Evolutionary conservation across 2,797 vertebrate genomes (phyloP).

Genomic region (Melanogrammus aeglefinus): DNA sequence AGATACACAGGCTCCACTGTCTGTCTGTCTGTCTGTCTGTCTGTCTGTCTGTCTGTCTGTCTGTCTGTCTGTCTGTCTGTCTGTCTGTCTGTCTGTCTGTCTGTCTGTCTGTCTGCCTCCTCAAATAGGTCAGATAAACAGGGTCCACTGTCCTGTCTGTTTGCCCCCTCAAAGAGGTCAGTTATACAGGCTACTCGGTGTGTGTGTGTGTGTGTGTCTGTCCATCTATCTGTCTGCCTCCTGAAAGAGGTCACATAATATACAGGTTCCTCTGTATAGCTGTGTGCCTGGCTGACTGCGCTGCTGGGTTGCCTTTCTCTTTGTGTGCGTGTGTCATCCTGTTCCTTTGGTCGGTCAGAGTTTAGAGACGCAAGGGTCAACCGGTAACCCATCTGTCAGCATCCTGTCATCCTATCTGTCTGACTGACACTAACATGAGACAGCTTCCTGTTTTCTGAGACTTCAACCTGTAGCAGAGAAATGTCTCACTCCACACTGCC

Average conservation of each 20-base stretch:
- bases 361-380: too few species aligned
- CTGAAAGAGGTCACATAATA: too few species aligned
- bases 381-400: too few species aligned
- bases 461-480: conserved; percentile 7
- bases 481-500: conserved; percentile 2
- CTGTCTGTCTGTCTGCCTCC: conserved; percentile 23
- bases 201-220: too few species aligned
- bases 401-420: not conserved
- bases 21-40: too few species aligned
- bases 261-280: not conserved
- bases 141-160: not conserved
- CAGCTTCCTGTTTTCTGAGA: not conserved
- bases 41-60: too few species aligned
- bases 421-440: not conserved
- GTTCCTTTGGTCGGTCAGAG: too few species aligned
- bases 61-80: not conserved
- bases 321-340: too few species aligned
- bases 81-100: not conserved
- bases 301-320: not conserved
- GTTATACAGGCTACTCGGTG: too few species aligned
- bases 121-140: conserved; percentile 82
- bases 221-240: not conserved
- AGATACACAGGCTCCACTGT: conserved; percentile 13
- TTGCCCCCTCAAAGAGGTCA: too few species aligned
- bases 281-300: not conserved